Percentiles rank a stretch among this genome's conserved stretches.
Evolutionary conservation across 2,113 vertebrate species (phyloP).

Genomic region (Oreochromis spilurus): DNA sequence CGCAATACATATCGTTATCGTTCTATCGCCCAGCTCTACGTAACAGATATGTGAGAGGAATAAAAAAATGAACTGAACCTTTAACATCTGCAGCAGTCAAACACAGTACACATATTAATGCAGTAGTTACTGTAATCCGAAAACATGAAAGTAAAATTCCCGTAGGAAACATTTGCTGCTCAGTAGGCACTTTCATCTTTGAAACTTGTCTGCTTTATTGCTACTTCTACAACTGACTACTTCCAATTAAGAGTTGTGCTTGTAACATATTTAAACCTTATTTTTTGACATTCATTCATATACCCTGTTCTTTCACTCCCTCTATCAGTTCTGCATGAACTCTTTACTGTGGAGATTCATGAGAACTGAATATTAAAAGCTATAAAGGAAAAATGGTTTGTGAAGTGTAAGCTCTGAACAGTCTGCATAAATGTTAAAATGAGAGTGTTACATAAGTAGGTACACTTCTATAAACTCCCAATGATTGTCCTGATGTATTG

Average conservation of each 20-base stretch:
- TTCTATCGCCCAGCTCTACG: background rate
- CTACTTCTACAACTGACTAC: background rate
- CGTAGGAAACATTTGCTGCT: background rate
- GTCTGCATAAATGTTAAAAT: background rate
- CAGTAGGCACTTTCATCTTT: background rate
- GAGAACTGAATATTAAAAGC: background rate
- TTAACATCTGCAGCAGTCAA: background rate
- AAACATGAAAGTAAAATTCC: background rate
- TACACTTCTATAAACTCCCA: background rate
- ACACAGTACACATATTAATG: background rate
- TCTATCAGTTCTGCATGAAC: background rate
- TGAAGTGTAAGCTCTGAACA: background rate
- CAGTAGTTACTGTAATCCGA: background rate
- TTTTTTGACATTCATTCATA: background rate
- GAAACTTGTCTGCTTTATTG: background rate
- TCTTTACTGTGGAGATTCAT: background rate
- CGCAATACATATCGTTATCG: no score
- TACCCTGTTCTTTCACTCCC: background rate
- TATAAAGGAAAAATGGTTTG: background rate
- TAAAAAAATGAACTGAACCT: background rate
- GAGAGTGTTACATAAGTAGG: background rate
- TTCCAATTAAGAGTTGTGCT: background rate
- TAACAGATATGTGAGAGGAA: background rate
- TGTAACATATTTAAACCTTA: background rate
- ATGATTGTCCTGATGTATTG: background rate